Evolutionary conservation across 2,888 invertebrate genomes (phyloP).

Genomic region (Ormyrus pomaceus): DNA sequence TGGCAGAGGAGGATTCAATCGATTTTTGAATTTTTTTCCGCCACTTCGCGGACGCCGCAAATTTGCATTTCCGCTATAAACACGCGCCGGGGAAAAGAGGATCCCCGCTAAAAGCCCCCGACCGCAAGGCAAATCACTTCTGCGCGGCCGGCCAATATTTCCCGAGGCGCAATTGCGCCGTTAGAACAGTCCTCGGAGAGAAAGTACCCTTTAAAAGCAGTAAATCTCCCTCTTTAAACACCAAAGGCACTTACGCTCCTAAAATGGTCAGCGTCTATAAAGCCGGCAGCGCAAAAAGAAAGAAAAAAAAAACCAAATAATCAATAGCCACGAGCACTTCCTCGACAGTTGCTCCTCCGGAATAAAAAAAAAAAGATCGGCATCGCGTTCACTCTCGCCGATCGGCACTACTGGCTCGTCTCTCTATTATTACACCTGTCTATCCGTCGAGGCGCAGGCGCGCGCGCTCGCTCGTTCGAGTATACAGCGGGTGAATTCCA

Average conservation of each 20-base stretch:
- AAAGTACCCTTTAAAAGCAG: conserved; percentile 38
- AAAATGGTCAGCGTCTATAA: conserved; percentile 1
- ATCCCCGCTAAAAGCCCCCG: conserved; percentile 3
- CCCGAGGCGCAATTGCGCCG: conserved; percentile 24
- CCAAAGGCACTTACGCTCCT: background rate
- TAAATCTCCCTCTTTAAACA: conserved; percentile 20
- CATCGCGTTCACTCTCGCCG: conserved; percentile 23
- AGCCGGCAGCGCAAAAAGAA: background rate
- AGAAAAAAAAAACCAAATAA: background rate
- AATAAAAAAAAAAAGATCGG: background rate
- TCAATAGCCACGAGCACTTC: conserved; percentile 17
- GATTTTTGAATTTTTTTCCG: too few species aligned
- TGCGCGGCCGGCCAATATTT: background rate
- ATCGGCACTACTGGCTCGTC: conserved; percentile 57
- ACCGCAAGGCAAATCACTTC: background rate
- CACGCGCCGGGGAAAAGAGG: background rate
- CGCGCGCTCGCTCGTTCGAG: background rate
- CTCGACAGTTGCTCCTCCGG: background rate
- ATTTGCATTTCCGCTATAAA: conserved; percentile 41
- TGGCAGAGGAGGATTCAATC: too few species aligned
- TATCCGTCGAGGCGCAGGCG: conserved; percentile 61
- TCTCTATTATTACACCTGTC: conserved; percentile 72
- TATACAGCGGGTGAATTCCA: conserved; percentile 64
- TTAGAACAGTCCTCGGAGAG: conserved; percentile 17
- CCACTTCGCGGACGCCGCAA: background rate